These are phyloP conservation scores for Drosophila melanica DNA, from an alignment of 1,140 invertebrate species.

Conservation along the genomic window DNA sequence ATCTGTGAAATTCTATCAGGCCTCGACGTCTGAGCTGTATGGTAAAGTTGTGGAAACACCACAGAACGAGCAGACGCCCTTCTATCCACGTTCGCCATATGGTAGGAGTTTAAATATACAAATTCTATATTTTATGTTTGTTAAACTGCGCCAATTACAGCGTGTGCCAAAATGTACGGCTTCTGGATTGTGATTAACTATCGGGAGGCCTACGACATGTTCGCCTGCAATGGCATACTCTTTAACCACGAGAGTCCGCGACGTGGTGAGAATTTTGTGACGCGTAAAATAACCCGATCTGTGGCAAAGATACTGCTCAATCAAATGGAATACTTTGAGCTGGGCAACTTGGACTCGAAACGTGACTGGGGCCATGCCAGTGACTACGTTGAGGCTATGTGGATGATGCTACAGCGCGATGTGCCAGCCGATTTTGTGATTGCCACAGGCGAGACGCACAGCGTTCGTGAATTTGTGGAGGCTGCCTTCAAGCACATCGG, in stretches of 20 bases:
- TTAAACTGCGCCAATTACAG: slow-evolving; percentile 85
- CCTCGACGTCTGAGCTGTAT: slow-evolving; percentile 99
- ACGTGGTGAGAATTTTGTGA: slow-evolving; percentile 99
- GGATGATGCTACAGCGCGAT: slow-evolving; percentile 99
- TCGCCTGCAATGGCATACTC: slow-evolving; percentile 98
- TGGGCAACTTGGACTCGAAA: slow-evolving; percentile 98
- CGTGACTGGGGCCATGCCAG: slow-evolving; percentile 99
- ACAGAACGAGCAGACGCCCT: slow-evolving; percentile 98
- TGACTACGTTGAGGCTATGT: slow-evolving; percentile 99
- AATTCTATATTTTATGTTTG: neutral
- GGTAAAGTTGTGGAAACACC: slow-evolving; percentile 99
- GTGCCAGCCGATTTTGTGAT: slow-evolving; percentile 98
- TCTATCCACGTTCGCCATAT: slow-evolving; percentile 99
- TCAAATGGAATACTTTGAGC: slow-evolving; percentile 93
- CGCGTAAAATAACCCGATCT: slow-evolving; percentile 98
- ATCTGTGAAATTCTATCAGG: slow-evolving; percentile 97
- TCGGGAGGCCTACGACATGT: slow-evolving; percentile 98
- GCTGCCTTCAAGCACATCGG: slow-evolving; percentile 93
- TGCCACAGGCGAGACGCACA: slow-evolving; percentile 97
- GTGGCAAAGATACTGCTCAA: slow-evolving; percentile 98
- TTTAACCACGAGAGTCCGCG: slow-evolving; percentile 99
- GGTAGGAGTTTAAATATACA: slow-evolving; percentile 87
- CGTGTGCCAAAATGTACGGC: slow-evolving; percentile 98
- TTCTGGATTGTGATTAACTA: slow-evolving; percentile 99
- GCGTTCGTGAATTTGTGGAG: slow-evolving; percentile 98